Percentiles rank a stretch among this genome's conserved stretches.
Conservation (phyloP, 2,113 vertebrate species). For the Pitta sordida region DNA sequence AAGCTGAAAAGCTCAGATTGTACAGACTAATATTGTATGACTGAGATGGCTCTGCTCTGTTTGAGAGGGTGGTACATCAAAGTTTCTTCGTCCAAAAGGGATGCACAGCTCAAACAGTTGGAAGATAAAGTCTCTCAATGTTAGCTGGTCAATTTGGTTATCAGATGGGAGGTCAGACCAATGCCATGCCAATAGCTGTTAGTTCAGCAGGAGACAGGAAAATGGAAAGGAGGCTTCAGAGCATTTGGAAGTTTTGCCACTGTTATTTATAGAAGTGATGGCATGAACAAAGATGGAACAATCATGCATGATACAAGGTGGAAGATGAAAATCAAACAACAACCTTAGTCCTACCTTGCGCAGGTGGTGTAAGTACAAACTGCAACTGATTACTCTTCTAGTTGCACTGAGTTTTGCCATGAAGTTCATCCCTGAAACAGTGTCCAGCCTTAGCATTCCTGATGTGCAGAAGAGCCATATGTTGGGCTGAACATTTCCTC, state of each 20-base stretch:
- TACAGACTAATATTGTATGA: background rate
- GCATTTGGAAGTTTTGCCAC: background rate
- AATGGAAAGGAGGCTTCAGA: background rate
- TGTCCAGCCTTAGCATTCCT: background rate
- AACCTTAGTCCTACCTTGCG: background rate
- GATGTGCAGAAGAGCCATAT: background rate
- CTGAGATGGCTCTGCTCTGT: background rate
- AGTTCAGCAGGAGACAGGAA: background rate
- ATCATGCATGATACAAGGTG: background rate
- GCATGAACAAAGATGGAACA: background rate
- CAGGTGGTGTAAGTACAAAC: background rate
- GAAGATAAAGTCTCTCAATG: background rate
- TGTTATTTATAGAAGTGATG: background rate
- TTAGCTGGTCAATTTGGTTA: background rate
- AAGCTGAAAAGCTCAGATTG: background rate
- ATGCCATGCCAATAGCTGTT: background rate
- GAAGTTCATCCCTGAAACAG: background rate
- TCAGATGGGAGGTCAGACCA: background rate
- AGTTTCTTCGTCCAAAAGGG: background rate
- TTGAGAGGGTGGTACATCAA: background rate
- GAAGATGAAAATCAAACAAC: background rate
- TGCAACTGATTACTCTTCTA: background rate
- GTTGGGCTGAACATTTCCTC: background rate
- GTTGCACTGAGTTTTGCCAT: background rate
- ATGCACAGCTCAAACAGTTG: background rate